Conservation (phyloP, 2,888 invertebrate genomes). For the Plagodis dolabraria region DNA sequence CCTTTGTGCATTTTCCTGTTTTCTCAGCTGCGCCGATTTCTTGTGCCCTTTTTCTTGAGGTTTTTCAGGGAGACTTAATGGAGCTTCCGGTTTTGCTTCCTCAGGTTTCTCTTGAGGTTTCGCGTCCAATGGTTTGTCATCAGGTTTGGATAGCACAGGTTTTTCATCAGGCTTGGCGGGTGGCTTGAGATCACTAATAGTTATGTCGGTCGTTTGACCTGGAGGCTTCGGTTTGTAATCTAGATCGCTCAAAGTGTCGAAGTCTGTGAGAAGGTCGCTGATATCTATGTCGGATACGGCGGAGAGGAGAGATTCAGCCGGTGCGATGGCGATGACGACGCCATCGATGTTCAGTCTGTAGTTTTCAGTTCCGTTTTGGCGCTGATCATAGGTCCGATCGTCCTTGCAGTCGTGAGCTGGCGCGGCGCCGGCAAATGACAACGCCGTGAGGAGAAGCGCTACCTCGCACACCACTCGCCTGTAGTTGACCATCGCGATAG, state of each 20-base stretch:
- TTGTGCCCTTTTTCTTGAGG: constrained; percentile 55
- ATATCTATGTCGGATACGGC: constrained; percentile 80
- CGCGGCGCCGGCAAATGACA: constrained; percentile 42
- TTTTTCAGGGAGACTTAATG: constrained; percentile 15
- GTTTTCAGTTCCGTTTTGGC: constrained; percentile 92
- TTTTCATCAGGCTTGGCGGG: constrained; percentile 30
- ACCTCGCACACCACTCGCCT: constrained; percentile 73
- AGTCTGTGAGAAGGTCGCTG: constrained; percentile 61
- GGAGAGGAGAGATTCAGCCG: constrained; percentile 85
- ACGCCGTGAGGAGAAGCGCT: constrained; percentile 51
- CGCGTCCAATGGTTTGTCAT: not conserved
- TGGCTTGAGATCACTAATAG: constrained; percentile 9
- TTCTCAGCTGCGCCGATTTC: constrained; percentile 57
- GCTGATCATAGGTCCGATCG: constrained; percentile 85
- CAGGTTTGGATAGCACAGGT: not conserved
- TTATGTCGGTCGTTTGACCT: constrained; percentile 15
- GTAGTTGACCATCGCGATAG: constrained; percentile 80
- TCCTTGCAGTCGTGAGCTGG: constrained; percentile 54
- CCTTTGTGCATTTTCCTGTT: constrained; percentile 75
- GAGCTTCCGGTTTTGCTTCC: constrained; percentile 16
- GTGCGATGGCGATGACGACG: constrained; percentile 87
- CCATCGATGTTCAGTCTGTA: constrained; percentile 88
- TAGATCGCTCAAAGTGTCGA: constrained; percentile 57
- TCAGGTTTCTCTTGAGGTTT: not conserved
- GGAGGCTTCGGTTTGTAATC: constrained; percentile 48